Conservation (phyloP, 2,113 vertebrate species). For the Corvus cornix region DNA sequence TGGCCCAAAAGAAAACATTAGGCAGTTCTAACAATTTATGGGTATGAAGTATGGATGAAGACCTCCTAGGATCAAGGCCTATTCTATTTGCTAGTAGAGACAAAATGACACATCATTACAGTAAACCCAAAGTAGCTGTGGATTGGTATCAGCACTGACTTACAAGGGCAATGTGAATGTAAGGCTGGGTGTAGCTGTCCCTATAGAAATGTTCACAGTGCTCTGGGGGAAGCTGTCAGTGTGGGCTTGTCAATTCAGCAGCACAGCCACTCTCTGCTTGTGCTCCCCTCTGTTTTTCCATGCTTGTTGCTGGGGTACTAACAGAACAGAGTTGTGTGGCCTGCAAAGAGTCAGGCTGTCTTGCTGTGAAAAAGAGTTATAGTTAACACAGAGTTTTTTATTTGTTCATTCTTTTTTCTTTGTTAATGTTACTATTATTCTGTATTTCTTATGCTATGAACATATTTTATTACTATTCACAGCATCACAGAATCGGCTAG, state of each 20-base stretch:
- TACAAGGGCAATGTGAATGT: rapidly evolving
- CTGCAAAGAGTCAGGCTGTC: not conserved
- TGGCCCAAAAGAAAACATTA: not conserved
- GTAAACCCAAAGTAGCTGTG: not conserved
- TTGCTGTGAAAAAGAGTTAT: not conserved
- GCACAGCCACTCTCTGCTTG: not conserved
- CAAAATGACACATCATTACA: not conserved
- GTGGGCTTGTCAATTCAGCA: not conserved
- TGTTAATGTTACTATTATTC: not conserved
- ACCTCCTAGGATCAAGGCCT: not conserved
- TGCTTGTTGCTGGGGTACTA: not conserved
- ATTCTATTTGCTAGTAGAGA: not conserved
- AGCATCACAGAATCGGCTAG: not conserved
- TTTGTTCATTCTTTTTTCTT: not conserved
- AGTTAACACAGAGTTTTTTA: not conserved
- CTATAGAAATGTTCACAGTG: not conserved
- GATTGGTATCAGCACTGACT: not conserved
- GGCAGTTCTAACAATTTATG: not conserved
- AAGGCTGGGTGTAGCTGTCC: not conserved
- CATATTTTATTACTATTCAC: not conserved
- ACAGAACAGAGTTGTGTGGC: not conserved
- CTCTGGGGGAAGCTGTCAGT: not conserved
- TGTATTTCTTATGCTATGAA: not conserved
- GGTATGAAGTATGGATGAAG: not conserved
- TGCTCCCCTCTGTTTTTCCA: not conserved